phyloP scores from a whole-genome alignment of 2,113 vertebrate genomes.

The Pica pica region DNA sequence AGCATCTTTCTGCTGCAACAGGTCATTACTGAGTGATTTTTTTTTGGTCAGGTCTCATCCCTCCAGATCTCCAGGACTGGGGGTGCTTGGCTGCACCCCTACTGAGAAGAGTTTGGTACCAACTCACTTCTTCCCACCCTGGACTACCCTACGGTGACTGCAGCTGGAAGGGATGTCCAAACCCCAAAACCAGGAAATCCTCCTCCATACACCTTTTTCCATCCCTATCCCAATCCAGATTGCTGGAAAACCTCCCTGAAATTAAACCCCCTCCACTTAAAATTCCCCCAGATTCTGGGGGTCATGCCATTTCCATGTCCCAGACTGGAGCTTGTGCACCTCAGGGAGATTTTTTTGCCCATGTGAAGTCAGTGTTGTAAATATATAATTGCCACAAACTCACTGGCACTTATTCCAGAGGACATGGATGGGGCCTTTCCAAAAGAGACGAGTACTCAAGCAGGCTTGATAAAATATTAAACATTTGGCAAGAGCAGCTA shows the following conservation, averaged over 20 bases:
- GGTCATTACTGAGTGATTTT: too few species aligned
- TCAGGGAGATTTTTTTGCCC: neutral
- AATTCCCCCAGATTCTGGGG: neutral
- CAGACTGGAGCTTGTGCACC: neutral
- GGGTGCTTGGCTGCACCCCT: neutral
- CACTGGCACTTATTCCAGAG: neutral
- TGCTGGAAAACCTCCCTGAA: neutral
- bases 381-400: neutral
- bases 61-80: neutral
- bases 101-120: accelerated
- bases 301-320: accelerated
- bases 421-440: neutral
- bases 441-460: neutral
- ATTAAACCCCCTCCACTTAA: neutral
- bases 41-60: neutral
- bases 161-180: neutral
- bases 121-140: neutral
- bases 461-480: conserved; percentile 42
- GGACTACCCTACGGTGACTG: neutral
- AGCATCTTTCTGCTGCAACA: neutral
- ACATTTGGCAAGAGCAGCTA: neutral
- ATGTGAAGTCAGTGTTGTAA: neutral
- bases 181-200: neutral
- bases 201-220: neutral
- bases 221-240: neutral